phyloP scores from a whole-genome alignment of 2,113 vertebrate genomes.

The Podarcis cretensis region DNA sequence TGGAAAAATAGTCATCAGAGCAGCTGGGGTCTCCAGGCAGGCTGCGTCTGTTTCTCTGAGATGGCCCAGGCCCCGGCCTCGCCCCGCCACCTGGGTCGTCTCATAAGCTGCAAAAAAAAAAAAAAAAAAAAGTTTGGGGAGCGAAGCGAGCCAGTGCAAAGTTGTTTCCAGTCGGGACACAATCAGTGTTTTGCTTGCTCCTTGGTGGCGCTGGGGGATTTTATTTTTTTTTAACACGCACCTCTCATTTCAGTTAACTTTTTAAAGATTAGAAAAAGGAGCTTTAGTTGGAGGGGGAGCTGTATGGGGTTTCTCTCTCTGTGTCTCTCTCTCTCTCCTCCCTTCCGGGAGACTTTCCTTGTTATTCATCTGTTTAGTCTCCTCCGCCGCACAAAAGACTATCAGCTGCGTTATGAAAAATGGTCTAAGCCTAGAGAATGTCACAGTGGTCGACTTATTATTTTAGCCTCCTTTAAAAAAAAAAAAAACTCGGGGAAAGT shows the following conservation, averaged over 20 bases:
- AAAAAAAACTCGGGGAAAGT: slow-evolving; percentile 85
- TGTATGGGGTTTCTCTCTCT: neutral
- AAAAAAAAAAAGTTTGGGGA: slow-evolving; percentile 71
- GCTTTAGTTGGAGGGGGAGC: slow-evolving; percentile 66
- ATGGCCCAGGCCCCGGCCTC: slow-evolving; percentile 69
- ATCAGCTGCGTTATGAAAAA: slow-evolving; percentile 93
- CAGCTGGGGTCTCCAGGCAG: slow-evolving; percentile 46
- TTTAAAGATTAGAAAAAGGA: slow-evolving; percentile 78
- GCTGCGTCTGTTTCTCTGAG: slow-evolving; percentile 67
- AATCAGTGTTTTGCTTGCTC: slow-evolving; percentile 76
- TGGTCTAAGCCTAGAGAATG: slow-evolving; percentile 92
- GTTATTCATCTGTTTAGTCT: slow-evolving; percentile 87
- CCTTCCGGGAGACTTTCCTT: slow-evolving; percentile 76
- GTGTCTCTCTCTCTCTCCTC: too few relatives aligned
- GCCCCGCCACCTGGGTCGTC: slow-evolving; percentile 77
- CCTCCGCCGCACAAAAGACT: slow-evolving; percentile 91
- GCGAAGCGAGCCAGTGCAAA: slow-evolving; percentile 46
- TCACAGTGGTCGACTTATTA: slow-evolving; percentile 97
- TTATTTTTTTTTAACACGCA: slow-evolving; percentile 61
- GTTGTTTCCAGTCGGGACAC: slow-evolving; percentile 72
- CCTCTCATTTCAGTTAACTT: slow-evolving; percentile 80
- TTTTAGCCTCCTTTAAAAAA: slow-evolving; percentile 81
- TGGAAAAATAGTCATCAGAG: slow-evolving; percentile 40
- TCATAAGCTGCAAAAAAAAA: slow-evolving; percentile 68
- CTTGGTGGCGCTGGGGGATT: slow-evolving; percentile 58